Percentiles rank a stretch among this genome's conserved stretches.
phyloP scores from a whole-genome alignment of 2,797 vertebrate species.

The Myiotriccus ornatus region DNA sequence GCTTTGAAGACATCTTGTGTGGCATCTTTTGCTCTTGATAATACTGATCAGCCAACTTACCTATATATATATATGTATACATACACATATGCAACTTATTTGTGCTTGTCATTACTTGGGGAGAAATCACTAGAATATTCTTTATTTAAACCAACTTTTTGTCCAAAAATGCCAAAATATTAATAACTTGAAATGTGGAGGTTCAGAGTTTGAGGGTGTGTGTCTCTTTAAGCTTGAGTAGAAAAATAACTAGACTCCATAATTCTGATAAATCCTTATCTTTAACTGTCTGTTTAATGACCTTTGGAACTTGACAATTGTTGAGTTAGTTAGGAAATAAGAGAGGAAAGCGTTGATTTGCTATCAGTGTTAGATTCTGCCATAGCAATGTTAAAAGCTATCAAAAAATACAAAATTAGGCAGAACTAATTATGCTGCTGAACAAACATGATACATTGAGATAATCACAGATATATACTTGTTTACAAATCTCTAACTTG shows the following conservation, averaged over 20 bases:
- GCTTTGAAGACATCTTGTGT: not conserved
- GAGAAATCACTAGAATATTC: not conserved
- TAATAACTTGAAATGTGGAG: not conserved
- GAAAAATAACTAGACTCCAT: not conserved
- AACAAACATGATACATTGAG: not conserved
- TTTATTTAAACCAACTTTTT: not conserved
- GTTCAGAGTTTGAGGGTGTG: not conserved
- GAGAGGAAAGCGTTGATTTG: not conserved
- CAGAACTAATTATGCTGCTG: not conserved
- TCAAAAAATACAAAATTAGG: not conserved
- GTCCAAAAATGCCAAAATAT: not conserved
- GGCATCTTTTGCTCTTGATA: not conserved
- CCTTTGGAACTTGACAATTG: conserved; percentile 20
- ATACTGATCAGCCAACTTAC: not conserved
- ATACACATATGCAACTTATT: not conserved
- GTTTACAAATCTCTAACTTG: not conserved
- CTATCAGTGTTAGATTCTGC: not conserved
- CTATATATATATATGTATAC: not conserved
- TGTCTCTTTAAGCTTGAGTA: not conserved
- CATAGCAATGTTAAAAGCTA: not conserved
- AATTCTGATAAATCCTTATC: not conserved
- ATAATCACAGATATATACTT: not conserved
- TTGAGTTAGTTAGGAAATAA: not conserved
- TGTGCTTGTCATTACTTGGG: not conserved
- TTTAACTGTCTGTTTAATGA: not conserved